These are phyloP conservation scores for Tinea pellionella DNA, from an alignment of 2,888 invertebrate species.

Conservation along the genomic window DNA sequence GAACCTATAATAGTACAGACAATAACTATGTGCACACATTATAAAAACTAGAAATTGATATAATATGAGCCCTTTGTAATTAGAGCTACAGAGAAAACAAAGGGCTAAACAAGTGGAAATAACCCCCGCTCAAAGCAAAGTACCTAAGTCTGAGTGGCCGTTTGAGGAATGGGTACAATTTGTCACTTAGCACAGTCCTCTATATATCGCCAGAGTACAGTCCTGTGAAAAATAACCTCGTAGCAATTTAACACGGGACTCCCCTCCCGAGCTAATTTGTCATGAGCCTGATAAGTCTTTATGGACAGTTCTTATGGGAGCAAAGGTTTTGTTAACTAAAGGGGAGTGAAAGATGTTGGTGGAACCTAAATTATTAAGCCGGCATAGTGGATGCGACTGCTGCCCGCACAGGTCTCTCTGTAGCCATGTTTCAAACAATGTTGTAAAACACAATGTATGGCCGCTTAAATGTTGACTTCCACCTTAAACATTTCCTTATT, in stretches of 20 bases:
- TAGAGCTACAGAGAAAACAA: background rate
- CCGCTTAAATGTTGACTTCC: too few species aligned
- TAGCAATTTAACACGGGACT: conserved; percentile 10
- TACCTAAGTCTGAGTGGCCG: conserved; percentile 8
- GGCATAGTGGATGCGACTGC: too few species aligned
- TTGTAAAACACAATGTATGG: too few species aligned
- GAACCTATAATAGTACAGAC: too few species aligned
- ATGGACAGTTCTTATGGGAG: conserved; percentile 1
- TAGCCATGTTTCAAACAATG: too few species aligned
- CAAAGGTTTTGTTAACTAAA: background rate
- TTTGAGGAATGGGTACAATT: conserved; percentile 8
- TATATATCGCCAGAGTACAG: background rate
- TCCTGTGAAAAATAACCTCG: conserved; percentile 8
- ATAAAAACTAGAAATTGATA: too few species aligned
- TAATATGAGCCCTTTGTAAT: too few species aligned
- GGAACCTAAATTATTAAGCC: too few species aligned
- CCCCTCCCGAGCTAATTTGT: conserved; percentile 13
- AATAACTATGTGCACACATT: too few species aligned
- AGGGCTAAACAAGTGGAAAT: background rate
- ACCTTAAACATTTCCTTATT: too few species aligned
- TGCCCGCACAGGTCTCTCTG: too few species aligned
- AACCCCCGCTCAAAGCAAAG: background rate
- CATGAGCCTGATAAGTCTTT: conserved; percentile 5
- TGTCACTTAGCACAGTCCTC: background rate
- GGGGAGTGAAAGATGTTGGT: background rate